Evolutionary conservation across 2,888 invertebrate genomes (phyloP), one percentile per base, ranked within the genome.

Genomic region (Trilocha varians): DNA sequence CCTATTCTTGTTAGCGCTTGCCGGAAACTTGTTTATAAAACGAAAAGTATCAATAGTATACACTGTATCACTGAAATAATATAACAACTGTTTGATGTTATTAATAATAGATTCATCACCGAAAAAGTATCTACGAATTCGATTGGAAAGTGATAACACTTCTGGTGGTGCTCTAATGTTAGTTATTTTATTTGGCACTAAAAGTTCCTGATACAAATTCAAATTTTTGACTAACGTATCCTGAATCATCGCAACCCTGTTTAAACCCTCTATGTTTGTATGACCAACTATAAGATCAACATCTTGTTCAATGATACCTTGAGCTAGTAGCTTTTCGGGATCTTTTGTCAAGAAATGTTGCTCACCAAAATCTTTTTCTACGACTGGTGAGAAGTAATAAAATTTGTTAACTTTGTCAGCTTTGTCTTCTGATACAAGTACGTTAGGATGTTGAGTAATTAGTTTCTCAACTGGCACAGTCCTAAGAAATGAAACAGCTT

Each of bases 281-380:
- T 90, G 65, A 1, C 94, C 94, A 16, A 91, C 82, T 59, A 95
- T 87, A 63, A 92, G 83, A 0, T 93, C 93, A 1, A 90, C 83
- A 18, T 70, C 54, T 34, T 70, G 25, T 25, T 25, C 66, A 5
- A 87, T 62, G 11, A 68, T 73, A 17, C 89, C 89, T 16, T 75
- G 69, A 56, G 56, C 65, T 16, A 69, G 44, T 14, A 55, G 38
- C 13, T 60, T 48, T 3, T 57, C 33, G 1, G 65, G 66, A 13
- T 59, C 47, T 45, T 66, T 62, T 0, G 56, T 60, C n/a, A 74
- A 15, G 33, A 74, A 74, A 36, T 60, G 56, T 3, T 64, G 56
- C 34, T 56, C 46, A 0, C 71, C 71, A 43, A 70, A 65, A 47
- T 68, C 46, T 55, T 70, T 71, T 48, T 78, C 77, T 0, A 67